These are phyloP conservation scores for Entomobrya multifasciata DNA, from an alignment of 2,888 invertebrate species.

Conservation along the genomic window DNA sequence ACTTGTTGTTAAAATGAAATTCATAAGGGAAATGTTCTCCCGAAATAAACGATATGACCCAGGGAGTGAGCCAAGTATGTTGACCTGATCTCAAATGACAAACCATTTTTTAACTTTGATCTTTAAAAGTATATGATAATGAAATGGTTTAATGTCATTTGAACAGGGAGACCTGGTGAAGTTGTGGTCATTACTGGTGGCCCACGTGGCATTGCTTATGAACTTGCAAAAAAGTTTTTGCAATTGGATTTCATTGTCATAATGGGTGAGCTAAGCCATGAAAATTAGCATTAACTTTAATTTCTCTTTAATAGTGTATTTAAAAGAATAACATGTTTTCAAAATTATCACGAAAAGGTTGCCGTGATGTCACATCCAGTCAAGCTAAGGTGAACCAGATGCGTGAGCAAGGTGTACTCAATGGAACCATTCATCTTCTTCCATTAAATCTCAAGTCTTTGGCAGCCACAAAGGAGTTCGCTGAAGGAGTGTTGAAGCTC, in stretches of 20 bases:
- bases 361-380: slow-evolving; percentile 86
- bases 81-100: too few species aligned
- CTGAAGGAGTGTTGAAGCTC: slow-evolving; percentile 85
- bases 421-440: slow-evolving; percentile 83
- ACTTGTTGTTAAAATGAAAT: slow-evolving; percentile 25
- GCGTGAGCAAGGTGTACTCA: slow-evolving; percentile 83
- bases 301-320: background rate
- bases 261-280: slow-evolving; percentile 86
- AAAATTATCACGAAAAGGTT: slow-evolving; percentile 83
- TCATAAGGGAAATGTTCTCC: slow-evolving; percentile 30
- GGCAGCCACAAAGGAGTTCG: slow-evolving; percentile 89
- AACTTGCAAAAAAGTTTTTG: slow-evolving; percentile 88
- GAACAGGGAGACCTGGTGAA: slow-evolving; percentile 84
- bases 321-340: background rate
- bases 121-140: background rate
- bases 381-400: slow-evolving; percentile 82
- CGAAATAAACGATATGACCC: slow-evolving; percentile 46
- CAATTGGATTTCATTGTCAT: slow-evolving; percentile 89
- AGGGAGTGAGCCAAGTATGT: slow-evolving; percentile 49
- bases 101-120: background rate
- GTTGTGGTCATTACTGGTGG: slow-evolving; percentile 93
- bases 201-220: slow-evolving; percentile 90
- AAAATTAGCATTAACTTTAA: background rate
- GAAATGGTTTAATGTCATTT: background rate
- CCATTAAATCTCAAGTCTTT: slow-evolving; percentile 80